Evolutionary conservation across 2,888 invertebrate genomes (phyloP).

Genomic region (Aphodius sticticus): DNA sequence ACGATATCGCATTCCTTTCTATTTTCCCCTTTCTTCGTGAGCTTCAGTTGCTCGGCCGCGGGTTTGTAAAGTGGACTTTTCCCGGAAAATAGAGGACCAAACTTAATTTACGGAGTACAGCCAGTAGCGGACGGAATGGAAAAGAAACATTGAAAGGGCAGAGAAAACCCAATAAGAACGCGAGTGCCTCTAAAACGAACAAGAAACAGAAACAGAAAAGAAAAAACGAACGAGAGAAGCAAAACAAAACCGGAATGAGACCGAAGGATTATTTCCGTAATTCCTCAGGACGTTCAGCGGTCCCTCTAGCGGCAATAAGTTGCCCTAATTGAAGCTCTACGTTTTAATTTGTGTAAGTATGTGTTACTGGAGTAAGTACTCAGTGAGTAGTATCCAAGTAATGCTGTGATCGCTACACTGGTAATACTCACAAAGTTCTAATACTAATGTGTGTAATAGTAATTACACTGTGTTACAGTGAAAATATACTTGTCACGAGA

Average conservation of each 20-base stretch:
- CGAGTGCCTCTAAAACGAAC: neutral
- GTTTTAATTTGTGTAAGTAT: too few species aligned
- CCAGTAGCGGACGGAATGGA: neutral
- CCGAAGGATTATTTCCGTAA: neutral
- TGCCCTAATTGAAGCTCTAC: too few species aligned
- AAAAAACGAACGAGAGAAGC: neutral
- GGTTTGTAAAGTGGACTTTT: neutral
- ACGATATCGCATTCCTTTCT: too few species aligned
- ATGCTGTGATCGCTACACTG: too few species aligned
- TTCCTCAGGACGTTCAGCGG: neutral
- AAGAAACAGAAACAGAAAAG: neutral
- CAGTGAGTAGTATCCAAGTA: too few species aligned
- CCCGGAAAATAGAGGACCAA: neutral
- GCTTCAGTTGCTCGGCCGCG: neutral
- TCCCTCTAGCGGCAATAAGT: neutral
- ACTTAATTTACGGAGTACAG: neutral
- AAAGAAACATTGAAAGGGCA: constrained; percentile 4
- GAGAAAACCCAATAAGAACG: neutral
- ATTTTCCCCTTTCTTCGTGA: neutral
- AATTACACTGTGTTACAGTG: too few species aligned
- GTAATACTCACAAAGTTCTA: too few species aligned
- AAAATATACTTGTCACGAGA: too few species aligned
- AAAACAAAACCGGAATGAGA: neutral
- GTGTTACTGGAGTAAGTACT: too few species aligned
- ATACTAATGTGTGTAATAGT: too few species aligned